These are phyloP conservation scores for Thera britannica DNA, from an alignment of 2,888 invertebrate species.

Conservation along the genomic window DNA sequence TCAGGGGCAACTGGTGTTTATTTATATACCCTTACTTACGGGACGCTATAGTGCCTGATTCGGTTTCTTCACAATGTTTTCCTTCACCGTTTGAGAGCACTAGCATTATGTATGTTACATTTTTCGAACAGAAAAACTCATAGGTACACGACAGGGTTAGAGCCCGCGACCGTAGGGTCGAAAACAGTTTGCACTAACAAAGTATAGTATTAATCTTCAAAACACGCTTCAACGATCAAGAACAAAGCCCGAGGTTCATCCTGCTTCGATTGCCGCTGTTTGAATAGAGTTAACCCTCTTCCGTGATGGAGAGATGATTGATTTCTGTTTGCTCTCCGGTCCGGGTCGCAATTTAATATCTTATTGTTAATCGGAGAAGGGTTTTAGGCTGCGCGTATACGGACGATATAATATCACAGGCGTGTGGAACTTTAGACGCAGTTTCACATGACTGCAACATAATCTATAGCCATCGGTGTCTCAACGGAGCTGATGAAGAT, in stretches of 20 bases:
- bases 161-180: too few relatives aligned
- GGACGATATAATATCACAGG: constrained; percentile 1
- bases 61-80: too few relatives aligned
- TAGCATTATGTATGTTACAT: too few relatives aligned
- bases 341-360: constrained; percentile 77
- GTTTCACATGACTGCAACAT: too few relatives aligned
- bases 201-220: constrained; percentile 8
- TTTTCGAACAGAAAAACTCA: too few relatives aligned
- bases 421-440: neutral
- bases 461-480: too few relatives aligned
- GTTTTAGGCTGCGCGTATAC: constrained; percentile 23
- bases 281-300: constrained; percentile 79
- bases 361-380: constrained; percentile 76
- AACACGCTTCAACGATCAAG: constrained; percentile 22
- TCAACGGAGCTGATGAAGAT: too few relatives aligned
- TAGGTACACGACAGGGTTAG: too few relatives aligned
- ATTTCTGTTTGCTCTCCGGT: constrained; percentile 80
- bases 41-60: too few relatives aligned
- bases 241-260: constrained; percentile 39
- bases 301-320: constrained; percentile 79
- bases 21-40: too few relatives aligned
- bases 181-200: neutral
- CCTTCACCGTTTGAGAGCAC: too few relatives aligned
- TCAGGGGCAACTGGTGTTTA: too few relatives aligned
- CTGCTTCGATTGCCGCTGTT: constrained; percentile 65